Base-by-base conservation (phyloP, 2,113 vertebrate species). In the Apus apus region DNA sequence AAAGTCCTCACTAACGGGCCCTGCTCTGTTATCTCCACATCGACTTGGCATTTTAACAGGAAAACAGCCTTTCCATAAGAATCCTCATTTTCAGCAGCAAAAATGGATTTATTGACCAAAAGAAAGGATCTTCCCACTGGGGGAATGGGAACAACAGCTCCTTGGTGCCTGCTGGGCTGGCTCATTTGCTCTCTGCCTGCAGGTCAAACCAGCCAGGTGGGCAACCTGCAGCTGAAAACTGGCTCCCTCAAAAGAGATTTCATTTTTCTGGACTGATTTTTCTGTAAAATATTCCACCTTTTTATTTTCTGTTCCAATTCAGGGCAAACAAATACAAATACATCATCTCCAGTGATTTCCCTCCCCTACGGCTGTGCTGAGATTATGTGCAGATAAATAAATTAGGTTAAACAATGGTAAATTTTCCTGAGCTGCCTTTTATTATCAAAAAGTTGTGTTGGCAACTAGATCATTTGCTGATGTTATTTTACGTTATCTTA, bases 351-450 rank as follows among this genome's bases (percentile, higher is more conserved):
- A 89, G 94, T 96, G 93, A 95, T 91, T 95, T 77, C 64, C 51
- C 70, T 94, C 91, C 91, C 94, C 60, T 32, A 29, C 40, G 85
- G 95, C 81, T 72, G 60, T 11, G 5, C 67, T 66, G 56, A 0
- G 21, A 85, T 87, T 74, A 58, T 46, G 65, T 65, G 84, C 27
- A 70, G 87, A 91, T 91, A 97, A 92, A 95, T 93, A 96, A 95
- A 95, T 97, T 86, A 79, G 54, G 64, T 87, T 93, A 95, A 96
- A 78, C 88, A 94, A 94, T 70, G 74, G 72, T 11, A 95, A 95
- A 93, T 92, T 89, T 88, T 93, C 91, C 89, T 91, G 93, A 92
- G 95, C 88, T 95, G 89, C 87, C 91, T 96, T 89, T 96, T 91
- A 92, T 90, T 87, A 77, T 76, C 87, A 61, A 77, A 87, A 97